Evolutionary conservation across 2,797 vertebrate species (phyloP).

Genomic region (Kryptolebias ocellatus): DNA sequence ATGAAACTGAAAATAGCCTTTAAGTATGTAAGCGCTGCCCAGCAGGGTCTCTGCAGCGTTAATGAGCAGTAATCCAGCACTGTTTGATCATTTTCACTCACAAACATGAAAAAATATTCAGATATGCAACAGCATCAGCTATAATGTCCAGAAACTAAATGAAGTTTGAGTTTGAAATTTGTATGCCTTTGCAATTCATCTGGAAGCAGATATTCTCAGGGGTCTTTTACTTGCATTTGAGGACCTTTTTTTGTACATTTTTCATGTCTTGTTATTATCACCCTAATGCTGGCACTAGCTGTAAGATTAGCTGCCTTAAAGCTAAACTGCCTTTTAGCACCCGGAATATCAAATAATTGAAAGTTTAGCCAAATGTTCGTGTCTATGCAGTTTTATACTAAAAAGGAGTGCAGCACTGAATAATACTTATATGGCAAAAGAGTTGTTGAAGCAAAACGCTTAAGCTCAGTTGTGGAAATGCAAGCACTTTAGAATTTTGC

Average conservation of each 20-base stretch:
- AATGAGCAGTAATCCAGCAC: constrained; percentile 67
- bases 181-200: constrained; percentile 22
- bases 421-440: constrained; percentile 66
- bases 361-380: constrained; percentile 66
- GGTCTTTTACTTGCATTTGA: constrained; percentile 33
- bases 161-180: constrained; percentile 12
- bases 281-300: constrained; percentile 68
- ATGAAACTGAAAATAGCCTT: constrained; percentile 64
- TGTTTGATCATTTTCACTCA: constrained; percentile 51
- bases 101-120: constrained; percentile 29
- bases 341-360: constrained; percentile 75
- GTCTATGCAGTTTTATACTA: constrained; percentile 71
- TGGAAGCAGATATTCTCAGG: constrained; percentile 46
- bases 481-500: constrained; percentile 65
- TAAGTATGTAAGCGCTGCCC: constrained; percentile 58
- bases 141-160: constrained; percentile 31
- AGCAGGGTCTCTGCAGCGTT: constrained; percentile 50
- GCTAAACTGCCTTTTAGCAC: constrained; percentile 71
- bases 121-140: constrained; percentile 39
- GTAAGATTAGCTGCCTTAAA: constrained; percentile 69
- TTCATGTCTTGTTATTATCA: constrained; percentile 65
- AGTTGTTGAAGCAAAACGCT: constrained; percentile 58
- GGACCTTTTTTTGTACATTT: constrained; percentile 62
- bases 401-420: constrained; percentile 58
- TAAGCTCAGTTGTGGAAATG: constrained; percentile 44